Evolutionary conservation across 2,888 invertebrate genomes (phyloP).

Genomic region (Drosophila bunnanda): DNA sequence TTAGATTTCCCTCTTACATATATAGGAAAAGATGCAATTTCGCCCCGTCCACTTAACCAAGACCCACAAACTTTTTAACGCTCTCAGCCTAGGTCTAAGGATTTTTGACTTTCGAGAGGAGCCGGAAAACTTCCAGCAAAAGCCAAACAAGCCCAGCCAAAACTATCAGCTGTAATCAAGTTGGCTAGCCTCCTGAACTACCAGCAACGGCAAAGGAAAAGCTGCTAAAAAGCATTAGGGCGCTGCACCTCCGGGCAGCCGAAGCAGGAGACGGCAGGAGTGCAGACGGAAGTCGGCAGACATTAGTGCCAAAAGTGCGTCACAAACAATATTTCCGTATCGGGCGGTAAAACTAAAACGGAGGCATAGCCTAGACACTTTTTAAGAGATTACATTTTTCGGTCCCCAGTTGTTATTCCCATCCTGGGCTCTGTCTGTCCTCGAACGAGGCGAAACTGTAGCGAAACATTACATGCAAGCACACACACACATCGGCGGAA

Average conservation of each 20-base stretch:
- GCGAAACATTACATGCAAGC: conserved; percentile 67
- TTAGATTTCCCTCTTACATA: not conserved
- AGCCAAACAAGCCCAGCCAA: conserved; percentile 43
- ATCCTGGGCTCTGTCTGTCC: conserved; percentile 37
- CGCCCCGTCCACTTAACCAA: conserved; percentile 3
- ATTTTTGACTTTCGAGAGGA: conserved; percentile 63
- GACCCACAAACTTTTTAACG: conserved; percentile 14
- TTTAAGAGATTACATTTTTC: conserved; percentile 81
- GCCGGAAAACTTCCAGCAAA: conserved; percentile 26
- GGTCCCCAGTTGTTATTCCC: conserved; percentile 28
- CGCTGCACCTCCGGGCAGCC: conserved; percentile 46
- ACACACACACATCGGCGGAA: conserved; percentile 53
- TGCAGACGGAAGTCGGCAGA: conserved; percentile 79
- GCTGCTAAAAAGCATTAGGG: conserved; percentile 77
- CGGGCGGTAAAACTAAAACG: conserved; percentile 53
- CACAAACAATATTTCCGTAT: conserved; percentile 81
- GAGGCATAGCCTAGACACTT: conserved; percentile 74
- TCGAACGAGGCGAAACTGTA: conserved; percentile 58
- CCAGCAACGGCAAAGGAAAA: conserved; percentile 54
- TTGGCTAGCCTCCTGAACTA: conserved; percentile 65
- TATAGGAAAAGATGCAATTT: conserved; percentile 12
- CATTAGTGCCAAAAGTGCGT: conserved; percentile 81
- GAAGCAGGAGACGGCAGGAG: conserved; percentile 39
- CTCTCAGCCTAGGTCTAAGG: conserved; percentile 22
- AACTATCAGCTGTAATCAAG: conserved; percentile 81